A percentile compares a stretch with the other conserved stretches of the same genome.
Conservation (phyloP, 2,888 invertebrate genomes). For the Cactoblastis cactorum region DNA sequence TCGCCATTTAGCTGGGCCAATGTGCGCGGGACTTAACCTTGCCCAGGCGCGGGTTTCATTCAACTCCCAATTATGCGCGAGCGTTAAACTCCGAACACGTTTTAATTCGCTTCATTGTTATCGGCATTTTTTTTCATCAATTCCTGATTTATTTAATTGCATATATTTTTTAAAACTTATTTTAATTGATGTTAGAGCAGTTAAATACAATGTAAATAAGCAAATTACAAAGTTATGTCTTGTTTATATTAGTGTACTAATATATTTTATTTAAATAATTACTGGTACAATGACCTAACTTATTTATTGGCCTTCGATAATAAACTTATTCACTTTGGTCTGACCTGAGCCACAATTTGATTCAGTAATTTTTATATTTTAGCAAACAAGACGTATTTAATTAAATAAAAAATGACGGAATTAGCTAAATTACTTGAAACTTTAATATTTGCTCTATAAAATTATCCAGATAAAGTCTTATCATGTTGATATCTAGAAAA, state of each 20-base stretch:
- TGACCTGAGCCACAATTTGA: no score
- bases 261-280: background rate
- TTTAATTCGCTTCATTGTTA: conserved; percentile 9
- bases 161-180: background rate
- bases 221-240: background rate
- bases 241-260: background rate
- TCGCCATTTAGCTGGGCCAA: background rate
- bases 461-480: background rate
- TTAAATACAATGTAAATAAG: background rate
- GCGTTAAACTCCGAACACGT: conserved; percentile 11
- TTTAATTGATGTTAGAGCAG: background rate
- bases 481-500: background rate
- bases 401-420: background rate
- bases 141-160: background rate
- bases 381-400: background rate
- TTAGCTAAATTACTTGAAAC: background rate
- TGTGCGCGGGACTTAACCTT: conserved; percentile 19
- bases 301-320: no score
- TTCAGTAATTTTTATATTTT: no score
- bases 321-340: no score
- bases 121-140: background rate
- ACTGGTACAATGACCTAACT: no score
- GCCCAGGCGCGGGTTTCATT: conserved; percentile 28
- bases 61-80: conserved; percentile 18
- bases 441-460: background rate